These are phyloP conservation scores for Drosophila lini DNA, from an alignment of 1,140 invertebrate genomes.

Conservation along the genomic window DNA sequence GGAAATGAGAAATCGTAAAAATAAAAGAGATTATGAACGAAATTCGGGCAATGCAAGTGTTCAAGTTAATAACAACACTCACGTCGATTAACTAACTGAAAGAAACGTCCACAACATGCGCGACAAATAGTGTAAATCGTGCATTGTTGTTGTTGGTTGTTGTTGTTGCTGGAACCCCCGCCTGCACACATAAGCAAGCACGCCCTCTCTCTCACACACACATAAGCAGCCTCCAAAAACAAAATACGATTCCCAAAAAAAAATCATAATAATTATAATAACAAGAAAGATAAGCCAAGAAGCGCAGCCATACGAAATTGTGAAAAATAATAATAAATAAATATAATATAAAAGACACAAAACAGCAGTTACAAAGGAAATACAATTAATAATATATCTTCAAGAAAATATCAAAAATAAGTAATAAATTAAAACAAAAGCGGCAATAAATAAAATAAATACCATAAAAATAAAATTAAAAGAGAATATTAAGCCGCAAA, in stretches of 20 bases:
- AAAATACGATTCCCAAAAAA: conserved; percentile 5
- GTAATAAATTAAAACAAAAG: not conserved
- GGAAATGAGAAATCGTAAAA: conserved; percentile 49
- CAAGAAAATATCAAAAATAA: not conserved
- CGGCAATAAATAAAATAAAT: not conserved
- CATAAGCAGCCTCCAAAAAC: conserved; percentile 11
- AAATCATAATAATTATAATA: conserved; percentile 8
- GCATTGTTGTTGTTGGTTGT: conserved; percentile 31
- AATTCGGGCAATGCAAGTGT: conserved; percentile 13
- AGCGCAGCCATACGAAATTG: conserved; percentile 24
- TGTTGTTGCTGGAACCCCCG: conserved; percentile 32
- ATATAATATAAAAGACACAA: not conserved
- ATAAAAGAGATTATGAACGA: conserved; percentile 29
- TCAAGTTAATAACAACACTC: conserved; percentile 16
- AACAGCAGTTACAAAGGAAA: conserved; percentile 26
- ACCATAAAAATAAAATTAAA: too few relatives aligned
- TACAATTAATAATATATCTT: not conserved
- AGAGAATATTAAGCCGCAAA: too few relatives aligned
- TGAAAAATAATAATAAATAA: not conserved
- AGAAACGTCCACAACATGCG: conserved; percentile 20
- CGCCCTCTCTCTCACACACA: conserved; percentile 9
- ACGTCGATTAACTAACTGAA: not conserved
- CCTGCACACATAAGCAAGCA: conserved; percentile 20
- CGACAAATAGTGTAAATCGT: conserved; percentile 31
- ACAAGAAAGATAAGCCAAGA: conserved; percentile 6